These are phyloP conservation scores for Delphinapterus leucas DNA, from an alignment of 2,113 vertebrate genomes.

Conservation along the genomic window DNA sequence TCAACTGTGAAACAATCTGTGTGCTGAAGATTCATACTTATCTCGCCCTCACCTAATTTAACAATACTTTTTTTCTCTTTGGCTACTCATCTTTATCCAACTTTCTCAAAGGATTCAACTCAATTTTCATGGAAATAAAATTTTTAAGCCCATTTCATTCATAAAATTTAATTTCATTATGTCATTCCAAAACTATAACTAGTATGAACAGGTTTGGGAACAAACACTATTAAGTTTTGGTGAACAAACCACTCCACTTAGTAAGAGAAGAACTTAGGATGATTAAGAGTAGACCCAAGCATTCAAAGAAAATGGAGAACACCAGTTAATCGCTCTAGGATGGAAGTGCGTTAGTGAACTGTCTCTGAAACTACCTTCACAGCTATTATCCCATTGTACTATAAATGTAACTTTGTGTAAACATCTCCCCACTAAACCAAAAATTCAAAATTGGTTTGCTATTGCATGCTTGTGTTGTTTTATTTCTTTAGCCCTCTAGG, in stretches of 20 bases:
- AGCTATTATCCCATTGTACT: not conserved
- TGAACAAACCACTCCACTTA: not conserved
- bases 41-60: not conserved
- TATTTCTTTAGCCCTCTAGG: not conserved
- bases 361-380: not conserved
- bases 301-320: not conserved
- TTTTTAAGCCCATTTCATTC: not conserved
- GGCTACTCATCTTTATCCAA: not conserved
- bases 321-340: not conserved
- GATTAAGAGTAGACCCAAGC: not conserved
- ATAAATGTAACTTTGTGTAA: not conserved
- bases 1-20: not conserved
- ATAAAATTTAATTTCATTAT: not conserved
- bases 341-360: not conserved
- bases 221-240: not conserved
- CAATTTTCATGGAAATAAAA: not conserved
- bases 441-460: not conserved
- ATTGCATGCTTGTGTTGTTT: not conserved
- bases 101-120: not conserved
- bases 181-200: slow-evolving; percentile 7
- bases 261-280: not conserved
- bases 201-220: not conserved
- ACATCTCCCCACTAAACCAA: not conserved
- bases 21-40: not conserved
- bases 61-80: not conserved